These are phyloP conservation scores for Nettapus auritus DNA, from an alignment of 2,113 vertebrate species.

Conservation along the genomic window DNA sequence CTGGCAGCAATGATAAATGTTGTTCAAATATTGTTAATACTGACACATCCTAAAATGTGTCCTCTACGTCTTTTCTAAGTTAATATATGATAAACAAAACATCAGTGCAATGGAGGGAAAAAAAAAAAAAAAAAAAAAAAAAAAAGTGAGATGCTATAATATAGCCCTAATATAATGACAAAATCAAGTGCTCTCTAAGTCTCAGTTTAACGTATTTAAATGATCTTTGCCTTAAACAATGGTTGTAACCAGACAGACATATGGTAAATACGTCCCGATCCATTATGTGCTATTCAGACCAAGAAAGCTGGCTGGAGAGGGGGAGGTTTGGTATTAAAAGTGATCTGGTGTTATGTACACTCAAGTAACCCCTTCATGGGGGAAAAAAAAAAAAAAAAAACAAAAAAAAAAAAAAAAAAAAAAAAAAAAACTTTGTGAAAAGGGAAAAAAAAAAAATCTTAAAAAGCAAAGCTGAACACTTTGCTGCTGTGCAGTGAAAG, in stretches of 20 bases:
- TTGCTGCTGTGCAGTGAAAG: conserved; percentile 69
- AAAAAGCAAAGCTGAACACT: conserved; percentile 70
- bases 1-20: background rate
- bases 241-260: background rate
- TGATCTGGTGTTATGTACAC: background rate
- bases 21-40: background rate
- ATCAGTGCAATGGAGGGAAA: background rate
- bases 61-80: background rate
- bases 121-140: too few species aligned
- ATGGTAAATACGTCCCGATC: background rate
- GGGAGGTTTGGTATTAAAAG: background rate
- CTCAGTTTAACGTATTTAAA: background rate
- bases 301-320: background rate
- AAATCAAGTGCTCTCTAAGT: background rate
- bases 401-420: background rate
- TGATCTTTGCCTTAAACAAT: background rate
- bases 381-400: background rate
- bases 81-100: background rate
- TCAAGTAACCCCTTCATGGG: conserved; percentile 50
- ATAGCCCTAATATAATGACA: background rate
- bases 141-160: background rate
- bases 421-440: background rate
- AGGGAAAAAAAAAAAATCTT: background rate
- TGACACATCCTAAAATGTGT: background rate
- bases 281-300: background rate